A percentile compares a stretch with the other conserved stretches of the same genome.
Evolutionary conservation across 2,113 vertebrate genomes (phyloP).

Genomic region (Pomatorhinus ruficollis): DNA sequence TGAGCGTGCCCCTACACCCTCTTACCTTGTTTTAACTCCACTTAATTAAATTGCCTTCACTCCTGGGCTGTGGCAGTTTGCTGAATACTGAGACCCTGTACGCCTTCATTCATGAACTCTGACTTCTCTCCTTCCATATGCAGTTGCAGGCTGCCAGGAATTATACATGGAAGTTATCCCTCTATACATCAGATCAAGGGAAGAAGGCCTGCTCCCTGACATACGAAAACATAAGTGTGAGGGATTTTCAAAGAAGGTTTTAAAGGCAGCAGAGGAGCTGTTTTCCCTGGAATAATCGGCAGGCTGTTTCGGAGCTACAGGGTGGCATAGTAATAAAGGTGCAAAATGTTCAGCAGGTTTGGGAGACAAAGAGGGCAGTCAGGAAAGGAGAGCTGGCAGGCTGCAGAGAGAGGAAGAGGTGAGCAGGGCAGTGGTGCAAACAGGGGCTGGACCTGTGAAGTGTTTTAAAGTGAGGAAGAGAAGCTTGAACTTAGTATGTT

Average conservation of each 20-base stretch:
- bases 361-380: neutral
- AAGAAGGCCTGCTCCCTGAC: neutral
- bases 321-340: slow-evolving; percentile 12
- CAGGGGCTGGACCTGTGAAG: neutral
- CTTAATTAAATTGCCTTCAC: neutral
- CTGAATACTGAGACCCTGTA: neutral
- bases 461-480: neutral
- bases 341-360: neutral
- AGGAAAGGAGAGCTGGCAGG: neutral
- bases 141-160: neutral
- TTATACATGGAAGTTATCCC: neutral
- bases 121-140: neutral
- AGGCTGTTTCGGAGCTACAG: slow-evolving; percentile 15
- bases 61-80: neutral
- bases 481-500: neutral
- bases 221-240: neutral
- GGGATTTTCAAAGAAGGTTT: neutral
- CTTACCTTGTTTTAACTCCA: neutral
- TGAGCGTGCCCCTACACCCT: rapidly evolving
- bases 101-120: neutral
- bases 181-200: neutral
- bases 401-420: neutral
- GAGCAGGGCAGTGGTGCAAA: neutral
- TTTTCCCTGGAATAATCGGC: neutral
- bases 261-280: neutral